phyloP scores from a whole-genome alignment of 2,113 vertebrate genomes.

The Oplegnathus fasciatus region DNA sequence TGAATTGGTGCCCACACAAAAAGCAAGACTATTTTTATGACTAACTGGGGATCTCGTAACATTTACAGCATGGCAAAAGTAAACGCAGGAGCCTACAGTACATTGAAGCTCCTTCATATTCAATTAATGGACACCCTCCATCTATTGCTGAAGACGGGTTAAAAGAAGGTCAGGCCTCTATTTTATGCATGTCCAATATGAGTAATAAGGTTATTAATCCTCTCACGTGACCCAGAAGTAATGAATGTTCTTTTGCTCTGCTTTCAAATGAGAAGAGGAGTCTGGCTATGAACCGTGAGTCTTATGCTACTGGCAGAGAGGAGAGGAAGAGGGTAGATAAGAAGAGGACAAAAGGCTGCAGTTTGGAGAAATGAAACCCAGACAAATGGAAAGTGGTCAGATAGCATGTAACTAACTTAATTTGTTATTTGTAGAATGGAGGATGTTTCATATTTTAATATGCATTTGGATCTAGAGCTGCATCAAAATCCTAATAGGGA shows the following conservation, averaged over 20 bases:
- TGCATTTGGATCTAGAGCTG: neutral
- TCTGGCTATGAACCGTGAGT: slow-evolving; percentile 32
- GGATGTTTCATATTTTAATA: neutral
- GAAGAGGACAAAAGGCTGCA: neutral
- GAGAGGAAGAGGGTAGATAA: slow-evolving; percentile 6
- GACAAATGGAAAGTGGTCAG: neutral
- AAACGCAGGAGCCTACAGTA: slow-evolving; percentile 34
- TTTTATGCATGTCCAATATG: slow-evolving; percentile 75
- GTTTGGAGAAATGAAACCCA: neutral
- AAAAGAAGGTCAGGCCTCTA: slow-evolving; percentile 73
- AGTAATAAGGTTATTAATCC: slow-evolving; percentile 79
- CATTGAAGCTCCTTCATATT: slow-evolving; percentile 58
- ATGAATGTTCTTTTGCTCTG: slow-evolving; percentile 52
- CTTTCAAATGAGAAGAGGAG: slow-evolving; percentile 47
- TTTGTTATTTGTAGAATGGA: neutral
- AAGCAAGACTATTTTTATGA: slow-evolving; percentile 15
- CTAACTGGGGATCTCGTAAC: slow-evolving; percentile 53
- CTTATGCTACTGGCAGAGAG: slow-evolving; percentile 23
- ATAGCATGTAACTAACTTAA: neutral
- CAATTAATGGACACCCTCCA: slow-evolving; percentile 73
- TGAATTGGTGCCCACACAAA: slow-evolving; percentile 45
- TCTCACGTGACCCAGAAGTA: slow-evolving; percentile 65
- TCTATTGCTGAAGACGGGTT: slow-evolving; percentile 60
- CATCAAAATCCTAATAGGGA: neutral
- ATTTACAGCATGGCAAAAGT: slow-evolving; percentile 59